A percentile compares a stretch with the other conserved stretches of the same genome.
These are phyloP conservation scores for Stigmatopora nigra DNA, from an alignment of 2,113 vertebrate genomes.

Conservation along the genomic window DNA sequence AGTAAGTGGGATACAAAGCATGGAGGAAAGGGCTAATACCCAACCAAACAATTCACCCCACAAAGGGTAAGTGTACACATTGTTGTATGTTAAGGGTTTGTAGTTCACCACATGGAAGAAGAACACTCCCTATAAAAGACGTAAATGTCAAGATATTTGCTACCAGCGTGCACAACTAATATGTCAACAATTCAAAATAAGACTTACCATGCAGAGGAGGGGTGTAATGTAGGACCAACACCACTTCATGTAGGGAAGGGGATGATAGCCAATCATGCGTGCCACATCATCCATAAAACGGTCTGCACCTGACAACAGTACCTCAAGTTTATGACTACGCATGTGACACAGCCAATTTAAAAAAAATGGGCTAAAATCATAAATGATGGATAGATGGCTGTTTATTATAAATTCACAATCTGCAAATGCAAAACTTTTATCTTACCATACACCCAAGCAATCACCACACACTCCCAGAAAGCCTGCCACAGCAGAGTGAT, in stretches of 20 bases:
- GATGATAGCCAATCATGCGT: conserved; percentile 94
- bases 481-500: conserved; percentile 96
- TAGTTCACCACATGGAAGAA: conserved; percentile 91
- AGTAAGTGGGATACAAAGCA: conserved; percentile 91
- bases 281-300: conserved; percentile 94
- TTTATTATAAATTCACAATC: neutral
- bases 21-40: conserved; percentile 86
- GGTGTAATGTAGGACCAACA: conserved; percentile 93
- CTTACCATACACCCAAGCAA: conserved; percentile 96
- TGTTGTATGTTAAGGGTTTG: conserved; percentile 88
- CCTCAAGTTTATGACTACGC: neutral
- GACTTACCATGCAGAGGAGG: conserved; percentile 82
- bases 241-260: conserved; percentile 94
- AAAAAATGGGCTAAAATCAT: no score
- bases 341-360: no score
- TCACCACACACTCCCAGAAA: conserved; percentile 97
- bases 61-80: conserved; percentile 85
- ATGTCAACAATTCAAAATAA: neutral
- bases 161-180: neutral
- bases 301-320: conserved; percentile 76
- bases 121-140: conserved; percentile 72
- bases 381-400: neutral
- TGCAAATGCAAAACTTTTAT: neutral
- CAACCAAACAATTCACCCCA: conserved; percentile 91
- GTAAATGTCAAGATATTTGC: conserved; percentile 48